Conservation (phyloP, 2,888 invertebrate genomes). For the Phortica okadai region DNA sequence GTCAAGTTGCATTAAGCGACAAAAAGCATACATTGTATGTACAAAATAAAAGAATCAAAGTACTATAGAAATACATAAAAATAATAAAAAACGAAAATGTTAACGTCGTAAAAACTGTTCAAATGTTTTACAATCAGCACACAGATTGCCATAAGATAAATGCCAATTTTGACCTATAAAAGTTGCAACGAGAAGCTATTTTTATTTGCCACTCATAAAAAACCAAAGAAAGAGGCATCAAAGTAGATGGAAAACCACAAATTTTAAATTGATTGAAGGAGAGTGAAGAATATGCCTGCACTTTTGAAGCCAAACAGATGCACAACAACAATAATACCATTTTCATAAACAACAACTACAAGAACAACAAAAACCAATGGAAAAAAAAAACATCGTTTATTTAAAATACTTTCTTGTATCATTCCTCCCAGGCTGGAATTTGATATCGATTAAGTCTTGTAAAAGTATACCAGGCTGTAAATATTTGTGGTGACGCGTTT, state of each 20-base stretch:
- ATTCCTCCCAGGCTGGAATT: constrained; percentile 51
- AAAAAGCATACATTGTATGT: too few species aligned
- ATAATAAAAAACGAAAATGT: too few species aligned
- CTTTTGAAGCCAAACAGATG: constrained; percentile 28
- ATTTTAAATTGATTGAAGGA: not conserved
- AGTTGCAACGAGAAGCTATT: too few species aligned
- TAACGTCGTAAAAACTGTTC: too few species aligned
- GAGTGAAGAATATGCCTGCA: not conserved
- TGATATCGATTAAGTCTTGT: constrained; percentile 54
- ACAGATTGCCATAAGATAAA: not conserved
- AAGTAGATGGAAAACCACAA: not conserved
- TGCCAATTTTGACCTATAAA: constrained; percentile 20
- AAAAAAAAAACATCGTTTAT: not conserved
- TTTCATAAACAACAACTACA: not conserved
- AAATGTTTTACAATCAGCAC: not conserved
- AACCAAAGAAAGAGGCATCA: constrained; percentile 12
- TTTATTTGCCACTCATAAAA: not conserved
- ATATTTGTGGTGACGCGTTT: constrained; percentile 23
- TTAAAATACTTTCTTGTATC: not conserved
- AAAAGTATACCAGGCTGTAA: constrained; percentile 1
- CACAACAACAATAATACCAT: not conserved
- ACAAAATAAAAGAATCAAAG: too few species aligned
- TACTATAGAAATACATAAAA: too few species aligned
- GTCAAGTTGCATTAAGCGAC: too few species aligned
- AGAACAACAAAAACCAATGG: not conserved